These are phyloP conservation scores for Lordiphosa stackelbergi DNA, from an alignment of 1,140 invertebrate genomes.

Conservation along the genomic window DNA sequence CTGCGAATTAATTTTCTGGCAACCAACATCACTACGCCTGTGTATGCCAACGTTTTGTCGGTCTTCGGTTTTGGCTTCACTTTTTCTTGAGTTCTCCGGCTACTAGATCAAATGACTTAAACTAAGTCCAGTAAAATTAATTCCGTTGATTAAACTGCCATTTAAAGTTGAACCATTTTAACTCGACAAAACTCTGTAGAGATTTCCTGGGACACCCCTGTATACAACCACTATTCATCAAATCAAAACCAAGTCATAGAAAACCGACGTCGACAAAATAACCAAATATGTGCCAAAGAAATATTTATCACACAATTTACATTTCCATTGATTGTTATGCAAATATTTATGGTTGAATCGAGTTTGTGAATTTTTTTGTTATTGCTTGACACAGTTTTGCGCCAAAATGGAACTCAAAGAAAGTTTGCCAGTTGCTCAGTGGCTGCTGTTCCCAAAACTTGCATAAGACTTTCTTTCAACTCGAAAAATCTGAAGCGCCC, in stretches of 20 bases:
- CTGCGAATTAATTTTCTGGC: too few species aligned
- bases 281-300: conserved; percentile 56
- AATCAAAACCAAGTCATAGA: too few species aligned
- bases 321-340: conserved; percentile 63
- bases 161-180: neutral
- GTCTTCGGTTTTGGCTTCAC: too few species aligned
- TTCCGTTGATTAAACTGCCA: too few species aligned
- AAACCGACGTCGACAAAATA: conserved; percentile 5
- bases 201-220: too few species aligned
- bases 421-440: conserved; percentile 32
- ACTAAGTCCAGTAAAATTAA: too few species aligned
- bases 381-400: conserved; percentile 55
- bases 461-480: conserved; percentile 43
- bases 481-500: neutral
- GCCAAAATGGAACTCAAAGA: conserved; percentile 33
- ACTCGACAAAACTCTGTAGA: neutral
- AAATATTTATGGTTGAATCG: conserved; percentile 54
- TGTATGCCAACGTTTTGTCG: too few species aligned
- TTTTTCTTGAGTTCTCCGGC: too few species aligned
- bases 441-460: conserved; percentile 36
- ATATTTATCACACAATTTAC: conserved; percentile 58
- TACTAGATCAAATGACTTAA: too few species aligned
- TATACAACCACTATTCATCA: too few species aligned
- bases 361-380: conserved; percentile 34
- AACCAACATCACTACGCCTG: too few species aligned